These are phyloP conservation scores for Nephrotoma flavescens DNA, from an alignment of 2,888 invertebrate species.

Conservation along the genomic window DNA sequence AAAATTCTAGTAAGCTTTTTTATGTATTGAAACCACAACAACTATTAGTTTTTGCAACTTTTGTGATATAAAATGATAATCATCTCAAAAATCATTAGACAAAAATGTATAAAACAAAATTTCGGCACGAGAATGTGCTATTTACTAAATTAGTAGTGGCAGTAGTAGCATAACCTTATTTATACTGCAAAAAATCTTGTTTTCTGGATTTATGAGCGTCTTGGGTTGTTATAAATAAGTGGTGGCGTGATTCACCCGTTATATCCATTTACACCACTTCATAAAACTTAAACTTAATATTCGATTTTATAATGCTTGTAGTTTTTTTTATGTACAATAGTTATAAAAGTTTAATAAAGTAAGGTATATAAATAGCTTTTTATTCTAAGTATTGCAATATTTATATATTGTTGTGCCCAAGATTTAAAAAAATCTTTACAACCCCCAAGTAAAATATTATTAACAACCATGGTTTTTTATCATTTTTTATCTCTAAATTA, in stretches of 20 bases:
- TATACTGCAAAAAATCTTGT: background rate
- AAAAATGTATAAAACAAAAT: background rate
- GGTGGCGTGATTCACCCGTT: background rate
- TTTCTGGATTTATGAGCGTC: background rate
- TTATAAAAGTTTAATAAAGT: no score
- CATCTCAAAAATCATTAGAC: background rate
- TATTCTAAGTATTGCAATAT: no score
- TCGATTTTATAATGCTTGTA: background rate
- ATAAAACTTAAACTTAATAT: background rate
- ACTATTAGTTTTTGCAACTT: background rate
- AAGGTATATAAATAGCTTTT: no score
- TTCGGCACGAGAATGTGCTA: background rate
- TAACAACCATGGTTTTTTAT: background rate
- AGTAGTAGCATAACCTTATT: background rate
- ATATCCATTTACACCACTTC: background rate
- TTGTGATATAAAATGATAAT: background rate
- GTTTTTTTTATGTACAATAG: background rate
- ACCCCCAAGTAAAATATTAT: background rate
- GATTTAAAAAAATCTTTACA: no score
- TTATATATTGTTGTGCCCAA: no score
- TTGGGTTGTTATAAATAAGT: background rate
- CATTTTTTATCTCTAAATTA: background rate
- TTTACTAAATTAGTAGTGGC: background rate
- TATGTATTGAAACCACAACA: background rate
- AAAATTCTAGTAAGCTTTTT: background rate